Conservation (phyloP, 2,797 vertebrate species). For the Fistularia commersonii region DNA sequence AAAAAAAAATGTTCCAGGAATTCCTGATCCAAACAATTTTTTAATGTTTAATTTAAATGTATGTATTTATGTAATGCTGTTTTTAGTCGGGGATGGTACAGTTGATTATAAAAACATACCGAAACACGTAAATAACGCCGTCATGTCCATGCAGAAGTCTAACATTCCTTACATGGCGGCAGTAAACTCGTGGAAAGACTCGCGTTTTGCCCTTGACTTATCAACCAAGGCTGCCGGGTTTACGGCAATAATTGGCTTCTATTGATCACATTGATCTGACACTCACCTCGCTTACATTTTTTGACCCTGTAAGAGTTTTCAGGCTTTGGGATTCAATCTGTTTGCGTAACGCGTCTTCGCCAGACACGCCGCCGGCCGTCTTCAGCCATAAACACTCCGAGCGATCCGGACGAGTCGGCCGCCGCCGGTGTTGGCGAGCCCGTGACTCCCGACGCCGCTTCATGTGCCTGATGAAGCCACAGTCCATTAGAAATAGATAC, state of each 20-base stretch:
- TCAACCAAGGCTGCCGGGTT: conserved; percentile 37
- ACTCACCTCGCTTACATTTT: conserved; percentile 36
- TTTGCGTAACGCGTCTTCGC: conserved; percentile 8
- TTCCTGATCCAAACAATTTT: conserved; percentile 10
- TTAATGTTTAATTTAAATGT: conserved; percentile 3
- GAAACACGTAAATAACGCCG: no score
- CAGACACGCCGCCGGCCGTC: not conserved
- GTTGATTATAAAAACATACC: no score
- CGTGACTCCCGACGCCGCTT: no score
- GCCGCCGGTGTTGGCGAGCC: not conserved
- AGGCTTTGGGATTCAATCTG: conserved; percentile 26
- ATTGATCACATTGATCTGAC: conserved; percentile 49
- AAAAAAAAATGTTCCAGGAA: conserved; percentile 8
- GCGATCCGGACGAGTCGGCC: not conserved
- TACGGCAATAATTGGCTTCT: conserved; percentile 34
- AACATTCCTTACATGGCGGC: not conserved
- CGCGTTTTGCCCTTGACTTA: conserved; percentile 44
- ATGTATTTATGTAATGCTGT: no score
- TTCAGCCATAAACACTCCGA: not conserved
- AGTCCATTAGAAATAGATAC: not conserved
- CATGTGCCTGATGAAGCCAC: no score
- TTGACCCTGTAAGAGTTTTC: conserved; percentile 37
- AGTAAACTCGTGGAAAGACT: conserved; percentile 9
- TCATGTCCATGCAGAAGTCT: no score
- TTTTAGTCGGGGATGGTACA: no score